Evolutionary conservation across 2,888 invertebrate genomes (phyloP), one percentile per base, ranked within the genome.

Genomic region (Netelia virgata): DNA sequence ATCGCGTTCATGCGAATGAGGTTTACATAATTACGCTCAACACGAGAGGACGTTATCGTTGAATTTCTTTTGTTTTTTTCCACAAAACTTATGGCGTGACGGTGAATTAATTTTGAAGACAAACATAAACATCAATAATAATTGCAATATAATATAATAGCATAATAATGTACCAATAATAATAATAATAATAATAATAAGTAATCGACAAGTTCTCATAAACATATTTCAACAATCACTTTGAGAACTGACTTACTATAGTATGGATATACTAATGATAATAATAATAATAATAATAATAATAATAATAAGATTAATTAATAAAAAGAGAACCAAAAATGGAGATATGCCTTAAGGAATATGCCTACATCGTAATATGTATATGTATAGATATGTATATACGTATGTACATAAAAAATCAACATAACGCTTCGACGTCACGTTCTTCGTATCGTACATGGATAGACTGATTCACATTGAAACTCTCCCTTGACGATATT

Each of bases 211-310:
- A 90, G 89, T 91, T 88, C 89, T 91, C 91, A 90, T 91, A 89
- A 91, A 93, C 90, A 89, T 90, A 91, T 92, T 90, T 91, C 90
- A 92, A 92, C 92, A 92, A 91, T 89, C 89, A 89, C 89, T 90
- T 90, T 82, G 84, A 87, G 90, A 90, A 88, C 87, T 87, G 87
- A 88, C 83, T 87, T 88, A 89, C 89, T 87, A 91, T 85, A 88
- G 85, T 86, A 85, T 80, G 87, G 88, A 89, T 89, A 88, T 87
- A 87, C 70, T 79, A 75, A 68, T 69, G 76, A 63, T 79, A 63
- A 70, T 70, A 61, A 36, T 50, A 61, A 70, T 70, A 81, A 82
- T 84, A 83, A 85, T 81, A 70, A 72, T 64, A 81, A 73, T 50
- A 82, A 41, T 36, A 43, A 83, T 68, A 61, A 78, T 77, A 59